Percentiles rank a stretch among this genome's conserved stretches.
phyloP scores from a whole-genome alignment of 2,888 invertebrate genomes.

The Cheilosia impressa region DNA sequence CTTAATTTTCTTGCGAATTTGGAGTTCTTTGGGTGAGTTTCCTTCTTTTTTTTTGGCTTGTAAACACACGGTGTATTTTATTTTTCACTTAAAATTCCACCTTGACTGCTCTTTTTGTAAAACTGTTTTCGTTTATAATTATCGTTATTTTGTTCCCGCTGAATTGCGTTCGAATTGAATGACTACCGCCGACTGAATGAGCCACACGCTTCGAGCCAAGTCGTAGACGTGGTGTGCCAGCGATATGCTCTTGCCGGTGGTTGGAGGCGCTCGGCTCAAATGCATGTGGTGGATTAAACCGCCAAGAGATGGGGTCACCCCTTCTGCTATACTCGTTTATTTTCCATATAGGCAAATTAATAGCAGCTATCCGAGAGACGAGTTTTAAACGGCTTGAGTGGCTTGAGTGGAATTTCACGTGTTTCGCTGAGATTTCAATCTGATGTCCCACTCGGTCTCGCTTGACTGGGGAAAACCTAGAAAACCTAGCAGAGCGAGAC shows the following conservation, averaged over 20 bases:
- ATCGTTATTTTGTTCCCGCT: constrained; percentile 23
- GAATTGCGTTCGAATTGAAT: constrained; percentile 66
- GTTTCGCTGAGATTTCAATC: background rate
- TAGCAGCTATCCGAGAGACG: constrained; percentile 18
- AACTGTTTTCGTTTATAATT: constrained; percentile 11
- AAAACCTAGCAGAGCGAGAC: constrained; percentile 30
- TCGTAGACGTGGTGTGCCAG: constrained; percentile 11
- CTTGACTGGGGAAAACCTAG: constrained; percentile 35
- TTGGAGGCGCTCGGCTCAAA: constrained; percentile 37
- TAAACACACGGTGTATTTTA: background rate
- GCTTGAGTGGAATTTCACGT: constrained; percentile 41
- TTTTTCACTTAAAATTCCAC: background rate
- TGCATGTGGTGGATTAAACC: constrained; percentile 25
- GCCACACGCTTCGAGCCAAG: constrained; percentile 44
- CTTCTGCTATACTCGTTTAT: constrained; percentile 29
- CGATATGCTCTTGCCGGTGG: constrained; percentile 1
- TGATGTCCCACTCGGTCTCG: constrained; percentile 37
- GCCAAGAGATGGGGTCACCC: constrained; percentile 51
- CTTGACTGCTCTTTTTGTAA: background rate
- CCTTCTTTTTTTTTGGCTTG: background rate
- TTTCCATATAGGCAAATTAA: constrained; percentile 41
- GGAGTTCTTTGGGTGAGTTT: background rate
- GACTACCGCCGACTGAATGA: constrained; percentile 70
- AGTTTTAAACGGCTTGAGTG: constrained; percentile 40
- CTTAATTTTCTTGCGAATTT: constrained; percentile 3